Percentiles rank a stretch among this genome's conserved stretches.
phyloP scores from a whole-genome alignment of 2,113 vertebrate species.

The Xiphophorus couchianus region DNA sequence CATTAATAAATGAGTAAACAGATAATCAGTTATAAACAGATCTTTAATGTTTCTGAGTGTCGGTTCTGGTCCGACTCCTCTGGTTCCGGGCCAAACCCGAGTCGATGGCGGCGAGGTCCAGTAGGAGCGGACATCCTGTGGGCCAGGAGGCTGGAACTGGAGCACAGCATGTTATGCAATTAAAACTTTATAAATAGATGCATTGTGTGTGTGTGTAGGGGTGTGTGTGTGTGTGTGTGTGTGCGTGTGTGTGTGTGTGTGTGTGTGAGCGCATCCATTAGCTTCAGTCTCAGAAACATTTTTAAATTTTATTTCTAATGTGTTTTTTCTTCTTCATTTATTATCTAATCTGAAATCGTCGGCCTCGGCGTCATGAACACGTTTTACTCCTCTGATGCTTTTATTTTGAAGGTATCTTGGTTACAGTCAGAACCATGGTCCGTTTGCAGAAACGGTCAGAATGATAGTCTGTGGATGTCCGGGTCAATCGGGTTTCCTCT shows the following conservation, averaged over 20 bases:
- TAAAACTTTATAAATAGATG: slow-evolving; percentile 73
- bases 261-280: slow-evolving; percentile 29
- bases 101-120: not conserved
- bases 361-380: not conserved
- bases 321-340: slow-evolving; percentile 2
- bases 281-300: slow-evolving; percentile 21
- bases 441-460: not conserved
- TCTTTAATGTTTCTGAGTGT: not conserved
- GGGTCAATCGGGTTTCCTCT: slow-evolving; percentile 21
- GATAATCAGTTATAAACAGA: not conserved
- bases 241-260: slow-evolving; percentile 21
- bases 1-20: not conserved
- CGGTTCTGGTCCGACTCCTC: not conserved
- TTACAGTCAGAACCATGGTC: not conserved
- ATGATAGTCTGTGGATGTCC: not conserved
- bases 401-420: not conserved
- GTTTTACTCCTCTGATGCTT: not conserved
- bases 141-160: slow-evolving; percentile 68
- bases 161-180: slow-evolving; percentile 73
- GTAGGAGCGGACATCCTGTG: slow-evolving; percentile 59
- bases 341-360: not conserved
- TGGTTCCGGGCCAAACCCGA: not conserved
- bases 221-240: slow-evolving; percentile 44
- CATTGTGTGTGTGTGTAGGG: slow-evolving; percentile 42
- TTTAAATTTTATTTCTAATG: too few species aligned